These are phyloP conservation scores for Sesia bembeciformis DNA, from an alignment of 2,888 invertebrate species.

Conservation along the genomic window DNA sequence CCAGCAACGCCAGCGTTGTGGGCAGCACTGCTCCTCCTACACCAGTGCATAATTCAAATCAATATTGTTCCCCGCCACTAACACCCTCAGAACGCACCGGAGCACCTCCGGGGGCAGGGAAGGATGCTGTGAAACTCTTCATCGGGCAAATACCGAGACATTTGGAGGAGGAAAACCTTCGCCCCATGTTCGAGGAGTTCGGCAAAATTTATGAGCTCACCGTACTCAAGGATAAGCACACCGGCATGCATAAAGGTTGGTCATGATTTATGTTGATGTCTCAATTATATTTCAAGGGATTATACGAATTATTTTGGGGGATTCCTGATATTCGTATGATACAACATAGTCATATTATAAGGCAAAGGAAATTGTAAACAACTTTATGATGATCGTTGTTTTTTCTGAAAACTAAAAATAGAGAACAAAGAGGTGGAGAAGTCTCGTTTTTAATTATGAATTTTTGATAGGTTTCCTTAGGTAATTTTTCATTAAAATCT, in stretches of 20 bases:
- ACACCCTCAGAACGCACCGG: slow-evolving; percentile 60
- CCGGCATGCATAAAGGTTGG: slow-evolving; percentile 94
- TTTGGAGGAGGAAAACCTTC: slow-evolving; percentile 88
- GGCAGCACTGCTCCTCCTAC: slow-evolving; percentile 53
- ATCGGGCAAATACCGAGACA: slow-evolving; percentile 95
- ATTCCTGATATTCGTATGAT: too few species aligned
- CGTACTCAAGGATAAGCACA: slow-evolving; percentile 94
- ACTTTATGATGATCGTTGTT: too few species aligned
- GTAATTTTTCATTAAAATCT: too few species aligned
- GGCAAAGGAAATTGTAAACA: too few species aligned
- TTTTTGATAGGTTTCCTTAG: too few species aligned
- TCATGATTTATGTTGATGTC: not conserved
- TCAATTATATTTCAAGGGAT: too few species aligned
- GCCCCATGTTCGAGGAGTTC: slow-evolving; percentile 94
- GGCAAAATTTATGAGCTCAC: slow-evolving; percentile 96
- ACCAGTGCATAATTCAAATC: slow-evolving; percentile 40
- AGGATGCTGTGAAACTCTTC: slow-evolving; percentile 86
- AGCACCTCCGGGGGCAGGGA: slow-evolving; percentile 62
- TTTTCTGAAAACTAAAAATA: too few species aligned
- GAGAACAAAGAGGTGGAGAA: too few species aligned
- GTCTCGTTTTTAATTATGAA: too few species aligned
- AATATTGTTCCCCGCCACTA: slow-evolving; percentile 39
- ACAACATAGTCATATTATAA: too few species aligned
- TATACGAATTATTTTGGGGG: too few species aligned
- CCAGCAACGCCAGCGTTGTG: slow-evolving; percentile 29